These are phyloP conservation scores for Heliopora coerulea DNA, from an alignment of 92 coral and sea anemone species.

Conservation along the genomic window DNA sequence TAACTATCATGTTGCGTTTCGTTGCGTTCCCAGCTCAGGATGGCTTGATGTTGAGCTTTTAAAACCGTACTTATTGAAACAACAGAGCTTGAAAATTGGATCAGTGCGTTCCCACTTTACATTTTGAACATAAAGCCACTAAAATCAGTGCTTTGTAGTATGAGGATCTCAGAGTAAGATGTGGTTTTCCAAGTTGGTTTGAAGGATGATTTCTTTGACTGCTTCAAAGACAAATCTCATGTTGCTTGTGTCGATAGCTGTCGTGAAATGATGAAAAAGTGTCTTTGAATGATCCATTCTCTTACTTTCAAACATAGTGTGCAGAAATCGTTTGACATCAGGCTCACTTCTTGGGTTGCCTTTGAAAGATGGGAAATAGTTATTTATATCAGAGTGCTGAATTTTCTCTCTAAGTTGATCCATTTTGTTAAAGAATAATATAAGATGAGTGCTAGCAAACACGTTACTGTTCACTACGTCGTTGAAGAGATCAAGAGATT, in stretches of 20 bases:
- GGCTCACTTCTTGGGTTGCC: slow-evolving; percentile 84
- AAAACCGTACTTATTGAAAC: too few relatives aligned
- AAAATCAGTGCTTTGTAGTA: too few relatives aligned
- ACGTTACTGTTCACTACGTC: slow-evolving; percentile 95
- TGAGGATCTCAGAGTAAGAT: slow-evolving; percentile 85
- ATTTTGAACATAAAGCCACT: too few relatives aligned
- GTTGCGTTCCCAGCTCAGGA: too few relatives aligned
- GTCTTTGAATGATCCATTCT: slow-evolving; percentile 94
- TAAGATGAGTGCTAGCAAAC: slow-evolving; percentile 93
- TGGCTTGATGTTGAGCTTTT: too few relatives aligned
- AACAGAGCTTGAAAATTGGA: too few relatives aligned
- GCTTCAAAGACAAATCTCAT: slow-evolving; percentile 99
- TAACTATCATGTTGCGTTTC: too few relatives aligned
- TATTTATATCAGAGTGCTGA: slow-evolving; percentile 78
- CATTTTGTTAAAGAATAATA: slow-evolving; percentile 94
- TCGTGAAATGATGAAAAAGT: slow-evolving; percentile 96
- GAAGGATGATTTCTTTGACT: slow-evolving; percentile 93
- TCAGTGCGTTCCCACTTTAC: too few relatives aligned
- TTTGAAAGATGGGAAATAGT: slow-evolving; percentile 93
- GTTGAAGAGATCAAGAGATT: slow-evolving; percentile 94
- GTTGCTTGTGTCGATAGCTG: slow-evolving; percentile 98
- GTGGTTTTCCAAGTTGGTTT: slow-evolving; percentile 82
- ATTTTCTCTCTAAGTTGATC: slow-evolving; percentile 94
- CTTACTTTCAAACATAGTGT: slow-evolving; percentile 98
- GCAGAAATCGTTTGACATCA: slow-evolving; percentile 96